Evolutionary conservation across 2,113 vertebrate genomes (phyloP).

Genomic region (Nibea coibor): DNA sequence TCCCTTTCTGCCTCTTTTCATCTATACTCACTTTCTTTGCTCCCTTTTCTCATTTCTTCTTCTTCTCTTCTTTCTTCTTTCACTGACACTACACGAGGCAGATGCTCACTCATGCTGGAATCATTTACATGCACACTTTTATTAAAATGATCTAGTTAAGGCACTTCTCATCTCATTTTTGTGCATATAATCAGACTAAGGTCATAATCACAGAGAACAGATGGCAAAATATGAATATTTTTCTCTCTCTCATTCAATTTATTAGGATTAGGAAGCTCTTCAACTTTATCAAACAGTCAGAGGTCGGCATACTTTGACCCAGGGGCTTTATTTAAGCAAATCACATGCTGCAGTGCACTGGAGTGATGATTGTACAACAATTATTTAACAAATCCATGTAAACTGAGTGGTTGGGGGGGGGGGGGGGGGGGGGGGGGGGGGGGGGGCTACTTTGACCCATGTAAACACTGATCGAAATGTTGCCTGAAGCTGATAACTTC

Average conservation of each 20-base stretch:
- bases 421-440: no score
- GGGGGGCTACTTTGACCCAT: slow-evolving; percentile 12
- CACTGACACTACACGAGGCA: neutral
- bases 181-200: neutral
- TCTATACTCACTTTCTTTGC: slow-evolving; percentile 9
- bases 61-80: neutral
- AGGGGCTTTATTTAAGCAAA: neutral
- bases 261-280: neutral
- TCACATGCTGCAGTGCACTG: neutral
- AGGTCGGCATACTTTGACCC: slow-evolving; percentile 24
- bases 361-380: neutral
- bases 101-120: neutral
- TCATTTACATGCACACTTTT: neutral
- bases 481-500: slow-evolving; percentile 34
- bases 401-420: neutral
- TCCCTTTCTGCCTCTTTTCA: slow-evolving; percentile 25
- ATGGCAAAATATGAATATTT: neutral
- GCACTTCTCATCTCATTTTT: neutral
- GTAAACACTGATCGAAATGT: slow-evolving; percentile 24
- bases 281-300: neutral
- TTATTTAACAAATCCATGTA: slow-evolving; percentile 1
- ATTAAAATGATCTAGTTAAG: neutral
- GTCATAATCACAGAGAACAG: neutral
- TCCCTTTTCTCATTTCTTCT: neutral
- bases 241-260: neutral